These are phyloP conservation scores for Onychostoma macrolepis DNA, from an alignment of 2,113 vertebrate species.

Conservation along the genomic window DNA sequence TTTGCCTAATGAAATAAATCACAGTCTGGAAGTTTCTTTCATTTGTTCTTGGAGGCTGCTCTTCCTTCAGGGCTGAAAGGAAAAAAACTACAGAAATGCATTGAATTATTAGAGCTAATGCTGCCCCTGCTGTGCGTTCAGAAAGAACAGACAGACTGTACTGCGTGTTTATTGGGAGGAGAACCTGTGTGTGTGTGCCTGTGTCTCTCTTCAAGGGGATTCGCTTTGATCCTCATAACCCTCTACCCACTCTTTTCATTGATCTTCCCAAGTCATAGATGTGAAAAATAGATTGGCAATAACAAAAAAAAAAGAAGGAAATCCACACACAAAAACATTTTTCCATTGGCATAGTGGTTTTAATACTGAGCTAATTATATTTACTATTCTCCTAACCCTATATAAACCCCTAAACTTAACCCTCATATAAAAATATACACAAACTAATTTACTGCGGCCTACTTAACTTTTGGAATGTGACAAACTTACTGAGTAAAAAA, in stretches of 20 bases:
- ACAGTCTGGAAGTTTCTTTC: slow-evolving; percentile 70
- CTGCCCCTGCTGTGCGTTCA: slow-evolving; percentile 62
- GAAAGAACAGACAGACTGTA: slow-evolving; percentile 67
- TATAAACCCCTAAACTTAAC: background rate
- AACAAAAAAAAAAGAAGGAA: slow-evolving; percentile 16
- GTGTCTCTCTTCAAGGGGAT: slow-evolving; percentile 53
- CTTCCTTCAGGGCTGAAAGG: slow-evolving; percentile 59
- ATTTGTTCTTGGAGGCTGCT: slow-evolving; percentile 65
- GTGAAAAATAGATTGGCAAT: slow-evolving; percentile 49
- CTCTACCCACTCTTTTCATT: slow-evolving; percentile 56
- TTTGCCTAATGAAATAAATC: slow-evolving; percentile 81
- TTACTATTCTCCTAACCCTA: background rate
- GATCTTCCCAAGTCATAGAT: slow-evolving; percentile 56
- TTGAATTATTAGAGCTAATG: slow-evolving; percentile 66
- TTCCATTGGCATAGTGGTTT: background rate
- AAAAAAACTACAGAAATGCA: slow-evolving; percentile 60
- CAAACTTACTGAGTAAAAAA: background rate
- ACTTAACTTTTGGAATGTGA: background rate
- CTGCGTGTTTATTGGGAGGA: slow-evolving; percentile 50
- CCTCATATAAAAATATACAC: background rate
- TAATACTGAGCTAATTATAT: background rate
- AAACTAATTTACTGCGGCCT: background rate
- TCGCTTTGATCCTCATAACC: slow-evolving; percentile 63
- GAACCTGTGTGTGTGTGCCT: slow-evolving; percentile 42
- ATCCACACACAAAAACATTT: background rate